These are phyloP conservation scores for Nymphalis urticae DNA, from an alignment of 2,888 invertebrate genomes.

Conservation along the genomic window DNA sequence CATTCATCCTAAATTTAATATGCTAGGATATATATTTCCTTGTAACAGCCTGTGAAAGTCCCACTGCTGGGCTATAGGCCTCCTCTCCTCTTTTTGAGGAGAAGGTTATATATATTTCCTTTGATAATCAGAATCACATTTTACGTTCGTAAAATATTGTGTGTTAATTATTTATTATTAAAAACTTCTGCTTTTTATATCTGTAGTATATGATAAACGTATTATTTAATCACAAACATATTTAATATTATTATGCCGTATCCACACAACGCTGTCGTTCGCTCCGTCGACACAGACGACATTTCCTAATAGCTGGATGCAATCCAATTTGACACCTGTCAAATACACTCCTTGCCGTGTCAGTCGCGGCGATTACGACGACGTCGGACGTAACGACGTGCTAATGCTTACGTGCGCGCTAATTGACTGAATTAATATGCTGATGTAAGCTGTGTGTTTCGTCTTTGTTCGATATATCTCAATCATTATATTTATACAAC, in stretches of 20 bases:
- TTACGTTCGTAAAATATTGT: too few species aligned
- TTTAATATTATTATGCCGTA: slow-evolving; percentile 29
- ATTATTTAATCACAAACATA: background rate
- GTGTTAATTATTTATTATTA: too few species aligned
- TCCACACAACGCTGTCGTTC: slow-evolving; percentile 50
- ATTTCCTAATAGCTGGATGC: slow-evolving; percentile 76
- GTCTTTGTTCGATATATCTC: slow-evolving; percentile 30
- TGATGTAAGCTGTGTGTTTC: slow-evolving; percentile 56
- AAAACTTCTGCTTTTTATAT: background rate
- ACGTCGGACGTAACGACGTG: slow-evolving; percentile 67
- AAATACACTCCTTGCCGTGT: slow-evolving; percentile 74
- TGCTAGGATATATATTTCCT: too few species aligned
- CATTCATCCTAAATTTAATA: too few species aligned
- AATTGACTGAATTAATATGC: slow-evolving; percentile 59
- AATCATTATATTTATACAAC: background rate
- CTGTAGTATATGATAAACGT: background rate
- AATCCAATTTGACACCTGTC: slow-evolving; percentile 80
- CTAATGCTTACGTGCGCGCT: slow-evolving; percentile 55
- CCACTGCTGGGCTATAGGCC: too few species aligned
- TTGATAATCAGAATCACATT: too few species aligned
- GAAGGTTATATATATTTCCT: too few species aligned
- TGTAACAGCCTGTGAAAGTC: too few species aligned
- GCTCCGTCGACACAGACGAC: slow-evolving; percentile 49
- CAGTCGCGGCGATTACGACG: slow-evolving; percentile 62
- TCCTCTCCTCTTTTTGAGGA: too few species aligned